Percentiles rank a stretch among this genome's conserved stretches.
Conservation (phyloP, 2,888 invertebrate species). For the Cataglyphis altisquamis region DNA sequence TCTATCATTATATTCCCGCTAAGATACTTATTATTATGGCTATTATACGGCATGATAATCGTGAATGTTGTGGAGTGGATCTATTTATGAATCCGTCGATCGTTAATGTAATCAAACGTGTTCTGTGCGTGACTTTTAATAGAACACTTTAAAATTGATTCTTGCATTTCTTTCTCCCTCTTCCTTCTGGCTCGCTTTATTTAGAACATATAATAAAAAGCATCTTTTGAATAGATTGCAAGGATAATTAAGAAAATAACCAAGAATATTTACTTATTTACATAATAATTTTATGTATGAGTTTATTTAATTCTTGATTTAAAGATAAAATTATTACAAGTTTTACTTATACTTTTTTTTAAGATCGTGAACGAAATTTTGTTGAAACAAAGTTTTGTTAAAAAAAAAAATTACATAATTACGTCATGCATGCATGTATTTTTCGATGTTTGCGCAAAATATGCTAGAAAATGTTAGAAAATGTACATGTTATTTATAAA, state of each 20-base stretch:
- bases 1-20: constrained; percentile 74
- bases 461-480: background rate
- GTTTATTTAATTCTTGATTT: background rate
- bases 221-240: background rate
- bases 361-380: background rate
- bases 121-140: constrained; percentile 84
- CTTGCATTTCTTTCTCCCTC: constrained; percentile 13
- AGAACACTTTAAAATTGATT: constrained; percentile 81
- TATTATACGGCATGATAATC: constrained; percentile 79
- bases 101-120: constrained; percentile 84
- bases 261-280: background rate
- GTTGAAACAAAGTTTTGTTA: background rate
- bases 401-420: background rate
- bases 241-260: background rate
- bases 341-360: background rate
- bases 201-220: background rate
- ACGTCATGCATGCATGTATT: background rate
- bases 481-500: background rate
- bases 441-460: background rate
- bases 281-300: background rate
- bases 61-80: constrained; percentile 82
- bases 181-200: background rate
- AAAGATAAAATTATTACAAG: background rate
- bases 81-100: constrained; percentile 83
- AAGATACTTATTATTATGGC: constrained; percentile 71